Evolutionary conservation across 1,140 invertebrate species (phyloP).

Genomic region (Drosophila ohnishii): DNA sequence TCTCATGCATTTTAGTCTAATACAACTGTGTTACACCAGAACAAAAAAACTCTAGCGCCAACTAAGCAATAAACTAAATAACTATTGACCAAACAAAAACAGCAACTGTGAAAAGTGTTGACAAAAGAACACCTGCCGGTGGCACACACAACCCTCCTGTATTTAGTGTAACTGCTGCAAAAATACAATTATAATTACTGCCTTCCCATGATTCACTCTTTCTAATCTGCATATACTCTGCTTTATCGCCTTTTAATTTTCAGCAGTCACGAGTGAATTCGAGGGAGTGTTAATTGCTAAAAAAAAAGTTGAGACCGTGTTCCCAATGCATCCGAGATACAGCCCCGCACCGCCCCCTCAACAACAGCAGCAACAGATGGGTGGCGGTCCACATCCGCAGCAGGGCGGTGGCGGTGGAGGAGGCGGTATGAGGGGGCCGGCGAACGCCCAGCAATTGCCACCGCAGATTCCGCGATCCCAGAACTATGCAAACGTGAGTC

Average conservation of each 20-base stretch:
- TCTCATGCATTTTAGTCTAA: background rate
- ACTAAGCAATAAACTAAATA: slow-evolving; percentile 3
- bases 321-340: slow-evolving; percentile 67
- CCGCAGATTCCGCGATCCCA: slow-evolving; percentile 62
- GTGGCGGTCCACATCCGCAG: slow-evolving; percentile 40
- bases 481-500: slow-evolving; percentile 69
- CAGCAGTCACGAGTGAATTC: slow-evolving; percentile 18
- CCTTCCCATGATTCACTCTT: slow-evolving; percentile 8
- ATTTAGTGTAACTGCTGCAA: slow-evolving; percentile 17
- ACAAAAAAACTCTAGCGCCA: background rate
- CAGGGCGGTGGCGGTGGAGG: slow-evolving; percentile 26
- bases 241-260: slow-evolving; percentile 30
- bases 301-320: background rate
- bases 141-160: background rate
- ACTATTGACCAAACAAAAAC: slow-evolving; percentile 8
- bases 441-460: slow-evolving; percentile 62
- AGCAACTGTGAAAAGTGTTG: slow-evolving; percentile 5
- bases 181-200: slow-evolving; percentile 6
- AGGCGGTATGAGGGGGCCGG: slow-evolving; percentile 47
- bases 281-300: slow-evolving; percentile 9
- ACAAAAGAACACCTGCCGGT: slow-evolving; percentile 6
- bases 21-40: background rate
- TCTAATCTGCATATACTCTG: slow-evolving; percentile 15
- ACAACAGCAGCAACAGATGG: slow-evolving; percentile 57
- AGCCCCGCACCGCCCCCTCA: slow-evolving; percentile 60